Base-by-base conservation (phyloP, 2,797 vertebrate species). In the Sebastes glaucus region DNA sequence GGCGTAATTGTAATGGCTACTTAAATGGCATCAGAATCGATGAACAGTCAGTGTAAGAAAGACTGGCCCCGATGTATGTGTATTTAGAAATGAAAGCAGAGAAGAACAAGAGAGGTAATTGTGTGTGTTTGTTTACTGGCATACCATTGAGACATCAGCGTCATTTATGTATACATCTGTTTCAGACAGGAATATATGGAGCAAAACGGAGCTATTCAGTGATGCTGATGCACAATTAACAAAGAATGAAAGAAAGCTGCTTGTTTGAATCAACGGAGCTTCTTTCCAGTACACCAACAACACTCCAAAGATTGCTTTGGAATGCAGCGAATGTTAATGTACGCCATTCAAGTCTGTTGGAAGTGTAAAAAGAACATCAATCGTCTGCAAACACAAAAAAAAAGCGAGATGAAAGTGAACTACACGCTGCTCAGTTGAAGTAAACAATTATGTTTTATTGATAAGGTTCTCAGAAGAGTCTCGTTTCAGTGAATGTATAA, bases 401-500 rank as follows among this genome's bases (percentile, higher is more conserved):
- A 49, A 78, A 72, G 75, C 11, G 60, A 86, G 84, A 90, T 84
- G 82, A 88, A 87, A 87, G 89, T 87, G 90, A 92, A 93, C 73
- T 83, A 93, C 89, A 95, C 92, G 25, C 71, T 38, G 87, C 83
- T 90, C 89, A 75, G 86, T 92, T 96, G 94, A 96, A 95, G 94
- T 96, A 96, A 96, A 96, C 95, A 95, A 95, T 93, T 87, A 95
- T 94, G 92, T 95, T 96, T 96, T 96, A 96, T 96, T 96, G 95
- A 95, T 96, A 95, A 95, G 94, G 92, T 95, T 96, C 94, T 95
- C 95, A 96, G 95, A 96, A 95, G 95, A 96, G 95, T 95, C 95
- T 96, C 94, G 93, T 92, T 93, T 94, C 90, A 95, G 95, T 94
- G 95, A 95, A 93, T 84, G 92, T 93, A 93, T 95, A 91, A 94